These are phyloP conservation scores for Upupa epops DNA, from an alignment of 2,113 vertebrate species.

Conservation along the genomic window DNA sequence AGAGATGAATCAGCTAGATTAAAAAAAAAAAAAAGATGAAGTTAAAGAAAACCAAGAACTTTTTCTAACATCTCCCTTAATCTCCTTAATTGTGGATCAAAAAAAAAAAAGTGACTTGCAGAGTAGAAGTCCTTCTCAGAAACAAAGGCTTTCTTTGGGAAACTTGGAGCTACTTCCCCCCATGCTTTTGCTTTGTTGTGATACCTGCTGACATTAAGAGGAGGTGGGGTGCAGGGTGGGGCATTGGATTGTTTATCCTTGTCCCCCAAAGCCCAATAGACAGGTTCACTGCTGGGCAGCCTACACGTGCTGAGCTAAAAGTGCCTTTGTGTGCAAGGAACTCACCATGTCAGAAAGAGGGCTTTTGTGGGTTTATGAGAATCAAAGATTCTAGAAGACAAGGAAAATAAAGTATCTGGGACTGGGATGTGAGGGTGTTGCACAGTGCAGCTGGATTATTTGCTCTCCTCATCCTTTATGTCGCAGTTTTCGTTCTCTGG, in stretches of 20 bases:
- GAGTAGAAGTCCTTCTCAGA: neutral
- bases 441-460: rapidly evolving
- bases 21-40: too few relatives aligned
- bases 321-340: rapidly evolving
- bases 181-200: neutral
- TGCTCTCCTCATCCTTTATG: neutral
- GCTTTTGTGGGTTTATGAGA: neutral
- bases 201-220: neutral
- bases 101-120: neutral
- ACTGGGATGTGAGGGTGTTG: rapidly evolving
- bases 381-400: neutral
- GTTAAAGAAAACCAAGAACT: too few relatives aligned
- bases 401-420: neutral
- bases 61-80: neutral
- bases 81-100: neutral
- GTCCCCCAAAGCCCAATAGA: neutral
- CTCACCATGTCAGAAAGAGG: neutral
- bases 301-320: neutral
- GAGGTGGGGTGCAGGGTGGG: neutral
- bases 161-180: neutral
- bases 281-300: neutral
- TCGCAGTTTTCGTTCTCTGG: neutral
- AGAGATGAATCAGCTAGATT: neutral
- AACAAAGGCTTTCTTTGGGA: neutral
- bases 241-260: neutral